These are phyloP conservation scores for Cervus canadensis DNA, from an alignment of 2,113 vertebrate species.

Conservation along the genomic window DNA sequence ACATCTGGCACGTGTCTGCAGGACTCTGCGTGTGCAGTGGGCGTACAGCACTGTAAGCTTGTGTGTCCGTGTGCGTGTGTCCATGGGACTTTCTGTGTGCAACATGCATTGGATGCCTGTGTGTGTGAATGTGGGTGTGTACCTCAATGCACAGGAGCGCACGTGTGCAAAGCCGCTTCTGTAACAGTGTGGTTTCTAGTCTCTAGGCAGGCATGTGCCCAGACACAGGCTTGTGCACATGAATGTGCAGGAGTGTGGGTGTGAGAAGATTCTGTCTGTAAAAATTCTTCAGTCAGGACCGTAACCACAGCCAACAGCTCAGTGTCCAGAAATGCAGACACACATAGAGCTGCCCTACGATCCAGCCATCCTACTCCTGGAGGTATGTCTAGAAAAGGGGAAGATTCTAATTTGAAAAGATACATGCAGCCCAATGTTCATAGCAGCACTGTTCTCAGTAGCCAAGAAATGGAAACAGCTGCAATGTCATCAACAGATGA, in stretches of 20 bases:
- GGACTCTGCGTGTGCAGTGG: too few species aligned
- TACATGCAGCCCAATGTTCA: not conserved
- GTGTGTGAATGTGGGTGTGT: not conserved
- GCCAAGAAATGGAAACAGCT: not conserved
- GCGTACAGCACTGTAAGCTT: not conserved
- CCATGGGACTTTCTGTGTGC: not conserved
- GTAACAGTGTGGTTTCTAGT: not conserved
- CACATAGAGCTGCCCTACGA: not conserved
- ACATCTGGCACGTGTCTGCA: not conserved
- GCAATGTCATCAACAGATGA: not conserved
- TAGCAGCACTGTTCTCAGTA: not conserved
- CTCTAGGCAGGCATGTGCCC: not conserved
- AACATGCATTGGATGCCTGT: too few species aligned
- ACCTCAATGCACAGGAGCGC: not conserved
- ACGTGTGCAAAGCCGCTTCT: not conserved
- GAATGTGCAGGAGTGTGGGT: not conserved
- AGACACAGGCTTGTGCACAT: not conserved
- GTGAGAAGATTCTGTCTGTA: not conserved
- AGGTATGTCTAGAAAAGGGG: not conserved
- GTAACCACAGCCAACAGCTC: not conserved
- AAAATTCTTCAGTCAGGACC: not conserved
- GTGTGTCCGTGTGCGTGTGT: not conserved
- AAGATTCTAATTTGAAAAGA: not conserved
- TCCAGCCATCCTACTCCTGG: not conserved
- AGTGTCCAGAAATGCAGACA: not conserved